These are phyloP conservation scores for Prorops nasuta DNA, from an alignment of 1,140 invertebrate species.

Conservation along the genomic window DNA sequence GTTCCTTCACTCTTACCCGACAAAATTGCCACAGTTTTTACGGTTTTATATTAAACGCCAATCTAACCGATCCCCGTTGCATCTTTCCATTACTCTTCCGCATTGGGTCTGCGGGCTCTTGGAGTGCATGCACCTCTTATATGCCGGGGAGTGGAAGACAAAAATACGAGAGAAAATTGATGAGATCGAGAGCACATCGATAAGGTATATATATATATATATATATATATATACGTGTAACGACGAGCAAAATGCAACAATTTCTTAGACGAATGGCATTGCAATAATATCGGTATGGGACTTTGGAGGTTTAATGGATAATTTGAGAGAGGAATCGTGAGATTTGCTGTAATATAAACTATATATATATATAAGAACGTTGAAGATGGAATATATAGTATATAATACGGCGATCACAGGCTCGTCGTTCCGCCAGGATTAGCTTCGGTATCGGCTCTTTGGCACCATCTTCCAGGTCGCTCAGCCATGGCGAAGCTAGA, in stretches of 20 bases:
- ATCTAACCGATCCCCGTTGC: background rate
- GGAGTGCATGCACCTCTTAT: background rate
- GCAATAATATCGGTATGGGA: too few relatives aligned
- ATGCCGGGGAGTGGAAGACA: background rate
- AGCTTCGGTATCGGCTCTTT: slow-evolving; percentile 7
- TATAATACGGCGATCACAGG: slow-evolving; percentile 33
- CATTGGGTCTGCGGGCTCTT: background rate
- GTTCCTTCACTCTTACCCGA: slow-evolving; percentile 15
- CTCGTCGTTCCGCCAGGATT: slow-evolving; percentile 22
- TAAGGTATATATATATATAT: too few relatives aligned
- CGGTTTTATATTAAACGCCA: slow-evolving; percentile 30
- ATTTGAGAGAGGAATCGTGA: background rate
- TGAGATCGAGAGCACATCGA: background rate
- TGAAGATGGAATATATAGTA: background rate
- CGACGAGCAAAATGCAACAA: too few relatives aligned
- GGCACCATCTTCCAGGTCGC: slow-evolving; percentile 18
- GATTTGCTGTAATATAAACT: too few relatives aligned
- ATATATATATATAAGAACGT: too few relatives aligned
- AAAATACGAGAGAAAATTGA: slow-evolving; percentile 5
- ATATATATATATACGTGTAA: too few relatives aligned
- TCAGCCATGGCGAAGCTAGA: slow-evolving; percentile 13
- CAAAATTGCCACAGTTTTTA: slow-evolving; percentile 26
- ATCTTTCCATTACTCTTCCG: slow-evolving; percentile 10
- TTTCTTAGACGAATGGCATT: too few relatives aligned
- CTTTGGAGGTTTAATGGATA: too few relatives aligned